Conservation (phyloP, 2,888 invertebrate species). For the Mythimna lalbum region DNA sequence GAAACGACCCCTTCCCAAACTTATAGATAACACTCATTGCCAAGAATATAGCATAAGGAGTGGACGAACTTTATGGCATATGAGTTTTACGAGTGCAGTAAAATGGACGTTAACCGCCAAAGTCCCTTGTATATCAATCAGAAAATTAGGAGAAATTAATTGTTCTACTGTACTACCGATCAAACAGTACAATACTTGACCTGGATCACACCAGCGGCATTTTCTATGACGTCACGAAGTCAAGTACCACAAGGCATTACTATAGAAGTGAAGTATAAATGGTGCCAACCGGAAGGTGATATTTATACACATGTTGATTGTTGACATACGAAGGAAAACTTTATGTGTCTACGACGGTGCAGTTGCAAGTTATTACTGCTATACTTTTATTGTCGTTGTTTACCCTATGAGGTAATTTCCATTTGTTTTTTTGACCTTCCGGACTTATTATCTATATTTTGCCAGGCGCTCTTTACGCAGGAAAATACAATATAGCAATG, state of each 20-base stretch:
- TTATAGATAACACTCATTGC: slow-evolving; percentile 37
- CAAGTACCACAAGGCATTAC: slow-evolving; percentile 35
- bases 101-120: slow-evolving; percentile 70
- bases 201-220: slow-evolving; percentile 36
- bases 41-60: slow-evolving; percentile 64
- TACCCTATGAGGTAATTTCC: background rate
- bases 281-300: slow-evolving; percentile 49
- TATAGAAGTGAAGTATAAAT: slow-evolving; percentile 34
- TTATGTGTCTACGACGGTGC: slow-evolving; percentile 21
- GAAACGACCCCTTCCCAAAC: slow-evolving; percentile 34
- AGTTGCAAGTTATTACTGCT: slow-evolving; percentile 12
- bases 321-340: slow-evolving; percentile 39
- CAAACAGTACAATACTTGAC: slow-evolving; percentile 41
- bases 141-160: slow-evolving; percentile 65
- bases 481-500: background rate
- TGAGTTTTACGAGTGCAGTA: slow-evolving; percentile 71
- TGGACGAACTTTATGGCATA: slow-evolving; percentile 70
- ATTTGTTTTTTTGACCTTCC: too few species aligned
- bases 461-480: background rate
- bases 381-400: slow-evolving; percentile 2
- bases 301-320: slow-evolving; percentile 36
- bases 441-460: background rate
- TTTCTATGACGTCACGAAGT: slow-evolving; percentile 59
- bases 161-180: slow-evolving; percentile 45
- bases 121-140: slow-evolving; percentile 61